phyloP scores from a whole-genome alignment of 2,888 invertebrate species.

The Dimorphilus gyrociliatus region DNA sequence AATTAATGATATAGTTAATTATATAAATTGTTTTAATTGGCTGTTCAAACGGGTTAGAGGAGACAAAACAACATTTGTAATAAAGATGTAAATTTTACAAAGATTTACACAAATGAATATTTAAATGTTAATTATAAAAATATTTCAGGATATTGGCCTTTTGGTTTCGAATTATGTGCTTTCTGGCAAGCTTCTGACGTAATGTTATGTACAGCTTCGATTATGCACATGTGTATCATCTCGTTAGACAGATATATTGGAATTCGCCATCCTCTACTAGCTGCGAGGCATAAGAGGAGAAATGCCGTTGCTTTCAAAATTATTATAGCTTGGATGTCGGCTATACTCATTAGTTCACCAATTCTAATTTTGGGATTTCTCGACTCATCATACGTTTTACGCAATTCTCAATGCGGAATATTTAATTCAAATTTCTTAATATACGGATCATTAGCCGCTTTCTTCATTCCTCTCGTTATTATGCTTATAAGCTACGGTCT shows the following conservation, averaged over 20 bases:
- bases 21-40: too few relatives aligned
- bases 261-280: conserved; percentile 66
- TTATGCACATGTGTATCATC: conserved; percentile 45
- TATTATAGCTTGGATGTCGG: conserved; percentile 77
- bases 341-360: conserved; percentile 43
- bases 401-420: conserved; percentile 46
- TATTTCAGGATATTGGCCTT: conserved; percentile 69
- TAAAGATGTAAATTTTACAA: too few relatives aligned
- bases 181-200: conserved; percentile 45
- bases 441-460: conserved; percentile 82
- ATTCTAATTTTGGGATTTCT: conserved; percentile 37
- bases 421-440: conserved; percentile 44
- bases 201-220: conserved; percentile 43
- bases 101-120: too few relatives aligned
- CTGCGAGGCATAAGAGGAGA: conserved; percentile 29
- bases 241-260: conserved; percentile 59
- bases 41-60: too few relatives aligned
- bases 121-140: too few relatives aligned
- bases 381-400: conserved; percentile 46
- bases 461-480: conserved; percentile 82
- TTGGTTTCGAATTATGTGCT: conserved; percentile 43
- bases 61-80: too few relatives aligned
- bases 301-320: conserved; percentile 52
- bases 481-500: conserved; percentile 88
- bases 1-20: too few relatives aligned